Conservation (phyloP, 2,113 vertebrate species). For the Muscicapa adusta region DNA sequence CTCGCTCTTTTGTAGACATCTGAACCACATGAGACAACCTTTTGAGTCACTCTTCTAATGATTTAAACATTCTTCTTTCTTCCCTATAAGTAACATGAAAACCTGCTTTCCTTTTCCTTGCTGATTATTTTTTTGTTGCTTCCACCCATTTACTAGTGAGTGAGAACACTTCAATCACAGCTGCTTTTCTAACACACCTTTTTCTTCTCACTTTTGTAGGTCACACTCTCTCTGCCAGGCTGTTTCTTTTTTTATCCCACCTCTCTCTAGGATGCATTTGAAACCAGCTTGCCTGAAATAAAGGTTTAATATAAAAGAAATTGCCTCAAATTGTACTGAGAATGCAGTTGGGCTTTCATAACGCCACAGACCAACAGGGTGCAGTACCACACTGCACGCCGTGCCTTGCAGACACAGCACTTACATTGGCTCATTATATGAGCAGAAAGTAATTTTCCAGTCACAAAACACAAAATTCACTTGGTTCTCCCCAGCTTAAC, state of each 20-base stretch:
- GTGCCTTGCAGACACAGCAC: neutral
- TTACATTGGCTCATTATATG: neutral
- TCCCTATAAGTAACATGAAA: neutral
- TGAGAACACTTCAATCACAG: neutral
- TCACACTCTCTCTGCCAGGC: neutral
- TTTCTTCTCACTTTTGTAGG: neutral
- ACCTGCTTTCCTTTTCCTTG: neutral
- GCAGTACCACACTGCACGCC: constrained; percentile 53
- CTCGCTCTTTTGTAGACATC: neutral
- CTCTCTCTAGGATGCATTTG: neutral
- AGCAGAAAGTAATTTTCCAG: neutral
- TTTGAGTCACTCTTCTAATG: neutral
- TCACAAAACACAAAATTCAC: neutral
- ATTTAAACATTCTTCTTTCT: neutral
- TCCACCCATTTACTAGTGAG: neutral
- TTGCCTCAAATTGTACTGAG: neutral
- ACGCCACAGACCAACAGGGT: constrained; percentile 46
- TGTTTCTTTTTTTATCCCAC: neutral
- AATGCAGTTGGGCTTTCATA: neutral
- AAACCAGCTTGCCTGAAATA: neutral
- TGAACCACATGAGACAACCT: neutral
- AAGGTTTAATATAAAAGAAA: neutral
- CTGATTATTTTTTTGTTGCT: neutral
- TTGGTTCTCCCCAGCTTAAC: neutral
- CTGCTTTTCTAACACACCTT: neutral